Evolutionary conservation across 2,888 invertebrate species (phyloP), one percentile per base, ranked within the genome.

Genomic region (Aleiodes alternator): DNA sequence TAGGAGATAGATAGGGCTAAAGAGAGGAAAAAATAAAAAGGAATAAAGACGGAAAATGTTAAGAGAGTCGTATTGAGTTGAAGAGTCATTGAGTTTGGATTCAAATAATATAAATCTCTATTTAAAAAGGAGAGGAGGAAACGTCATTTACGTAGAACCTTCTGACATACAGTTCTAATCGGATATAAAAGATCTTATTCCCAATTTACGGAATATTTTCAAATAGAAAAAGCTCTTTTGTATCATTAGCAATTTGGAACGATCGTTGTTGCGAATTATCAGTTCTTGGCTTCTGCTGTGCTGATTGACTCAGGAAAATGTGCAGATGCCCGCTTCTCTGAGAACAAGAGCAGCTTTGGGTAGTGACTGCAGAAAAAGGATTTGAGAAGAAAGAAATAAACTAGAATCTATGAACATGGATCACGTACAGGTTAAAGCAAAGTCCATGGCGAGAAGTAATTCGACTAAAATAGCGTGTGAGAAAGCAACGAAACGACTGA

Each of bases 401-500:
- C 9, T 57, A 1, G 57, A 29, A 12, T 23, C 29, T 31, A 59
- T 55, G 31, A 74, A 76, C 69, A 86, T 86, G 85, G 86, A 87
- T 82, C 86, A 87, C 81, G 86, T 85, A 77, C 86, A 86, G 77
- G 82, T 84, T 76, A 87, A 85, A 78, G 84, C 85, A 77, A 85
- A 83, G 75, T 84, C 85, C 66, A 77, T 81, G 70, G 82, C 85
- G 73, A 83, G 83, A 77, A 84, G 82, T 78, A 82, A 84, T 76
- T 83, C 87, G n/a, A 78, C 87, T 75, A 89, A 88, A 80, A 84
- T 88, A 86, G 87, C 84, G 9, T 89, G 87, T 82, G 89, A 89
- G 76, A 89, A 88, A 77, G 89, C 89, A 48, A 82, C 86, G 74
- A 83, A 85, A 69, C 83, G 87, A 29, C 83, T 89, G 9, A 84